A percentile compares a stretch with the other conserved stretches of the same genome.
These are phyloP conservation scores for Propithecus perrieri DNA, from an alignment of 2,797 vertebrate species.

Conservation along the genomic window DNA sequence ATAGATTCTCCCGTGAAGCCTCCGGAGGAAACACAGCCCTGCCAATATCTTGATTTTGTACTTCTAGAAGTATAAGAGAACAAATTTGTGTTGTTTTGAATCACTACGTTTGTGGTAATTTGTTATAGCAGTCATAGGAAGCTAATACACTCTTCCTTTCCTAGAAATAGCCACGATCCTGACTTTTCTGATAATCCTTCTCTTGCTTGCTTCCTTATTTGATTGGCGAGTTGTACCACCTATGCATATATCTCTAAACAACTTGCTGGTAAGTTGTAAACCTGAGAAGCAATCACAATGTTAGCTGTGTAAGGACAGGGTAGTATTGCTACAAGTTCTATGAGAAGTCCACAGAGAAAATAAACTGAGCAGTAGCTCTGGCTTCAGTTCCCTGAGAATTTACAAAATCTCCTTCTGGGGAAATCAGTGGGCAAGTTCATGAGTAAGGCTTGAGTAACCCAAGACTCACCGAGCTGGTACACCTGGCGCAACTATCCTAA, in stretches of 20 bases:
- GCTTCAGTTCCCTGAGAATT: neutral
- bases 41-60: neutral
- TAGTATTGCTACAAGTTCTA: neutral
- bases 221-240: neutral
- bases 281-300: neutral
- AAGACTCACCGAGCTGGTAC: neutral
- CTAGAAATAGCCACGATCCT: neutral
- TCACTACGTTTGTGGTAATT: neutral
- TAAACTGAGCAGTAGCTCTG: neutral
- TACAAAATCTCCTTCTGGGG: slow-evolving; percentile 5
- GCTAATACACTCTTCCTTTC: neutral
- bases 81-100: neutral
- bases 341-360: neutral
- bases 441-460: neutral
- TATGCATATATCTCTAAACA: neutral
- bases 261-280: neutral
- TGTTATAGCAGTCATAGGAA: neutral
- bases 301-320: neutral
- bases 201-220: neutral
- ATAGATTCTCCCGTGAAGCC: neutral
- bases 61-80: neutral
- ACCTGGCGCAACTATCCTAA: neutral
- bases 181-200: neutral
- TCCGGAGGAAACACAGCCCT: neutral
- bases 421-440: neutral